A percentile compares a stretch with the other conserved stretches of the same genome.
Evolutionary conservation across 2,113 vertebrate genomes (phyloP).

Genomic region (Apodemus speciosus): DNA sequence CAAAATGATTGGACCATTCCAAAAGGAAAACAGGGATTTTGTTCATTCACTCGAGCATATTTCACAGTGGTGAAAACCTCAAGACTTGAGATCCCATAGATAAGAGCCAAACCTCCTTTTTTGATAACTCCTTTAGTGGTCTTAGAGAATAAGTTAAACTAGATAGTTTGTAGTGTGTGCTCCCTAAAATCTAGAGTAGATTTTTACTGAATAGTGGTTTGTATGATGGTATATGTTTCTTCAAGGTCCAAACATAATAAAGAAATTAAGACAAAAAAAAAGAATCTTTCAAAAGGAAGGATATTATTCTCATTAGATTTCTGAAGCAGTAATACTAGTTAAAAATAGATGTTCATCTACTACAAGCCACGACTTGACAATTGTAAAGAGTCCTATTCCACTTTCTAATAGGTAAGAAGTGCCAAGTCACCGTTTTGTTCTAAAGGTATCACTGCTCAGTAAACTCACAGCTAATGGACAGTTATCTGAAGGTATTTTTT

Average conservation of each 20-base stretch:
- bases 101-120: constrained; percentile 63
- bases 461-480: neutral
- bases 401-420: constrained; percentile 2
- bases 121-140: constrained; percentile 64
- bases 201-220: constrained; percentile 73
- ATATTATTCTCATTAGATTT: constrained; percentile 49
- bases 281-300: neutral
- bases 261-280: constrained; percentile 67
- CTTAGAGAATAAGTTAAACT: constrained; percentile 65
- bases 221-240: constrained; percentile 76
- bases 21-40: constrained; percentile 50
- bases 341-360: neutral
- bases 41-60: constrained; percentile 57
- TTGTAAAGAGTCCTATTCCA: neutral
- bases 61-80: constrained; percentile 68
- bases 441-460: neutral
- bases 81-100: constrained; percentile 66
- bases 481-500: neutral
- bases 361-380: neutral
- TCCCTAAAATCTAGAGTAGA: constrained; percentile 56
- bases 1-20: constrained; percentile 11
- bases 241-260: constrained; percentile 83
- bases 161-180: constrained; percentile 56
- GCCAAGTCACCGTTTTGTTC: neutral
- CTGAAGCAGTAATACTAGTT: neutral